phyloP scores from a whole-genome alignment of 1,140 invertebrate species.

The Drosophila arizonae region DNA sequence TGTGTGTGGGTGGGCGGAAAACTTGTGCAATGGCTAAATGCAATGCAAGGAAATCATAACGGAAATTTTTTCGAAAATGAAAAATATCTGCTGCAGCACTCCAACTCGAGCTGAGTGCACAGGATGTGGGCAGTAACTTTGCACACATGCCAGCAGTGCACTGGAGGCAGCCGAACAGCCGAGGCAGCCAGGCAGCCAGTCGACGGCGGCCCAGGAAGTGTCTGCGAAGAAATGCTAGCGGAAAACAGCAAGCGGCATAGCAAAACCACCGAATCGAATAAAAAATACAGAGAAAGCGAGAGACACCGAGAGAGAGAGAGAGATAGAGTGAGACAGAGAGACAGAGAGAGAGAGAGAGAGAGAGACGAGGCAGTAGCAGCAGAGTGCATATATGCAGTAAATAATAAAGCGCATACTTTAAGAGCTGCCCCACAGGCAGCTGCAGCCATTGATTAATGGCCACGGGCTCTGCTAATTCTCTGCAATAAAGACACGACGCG shows the following conservation, averaged over 20 bases:
- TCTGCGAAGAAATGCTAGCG: constrained; percentile 52
- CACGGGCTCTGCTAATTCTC: constrained; percentile 51
- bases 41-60: constrained; percentile 61
- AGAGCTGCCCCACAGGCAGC: constrained; percentile 31
- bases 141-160: constrained; percentile 61
- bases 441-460: constrained; percentile 57
- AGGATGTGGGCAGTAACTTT: constrained; percentile 67
- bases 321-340: background rate
- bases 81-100: constrained; percentile 51
- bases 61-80: constrained; percentile 65
- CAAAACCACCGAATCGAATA: background rate
- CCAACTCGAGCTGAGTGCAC: constrained; percentile 40
- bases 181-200: constrained; percentile 34
- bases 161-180: constrained; percentile 36
- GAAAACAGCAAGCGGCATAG: constrained; percentile 43
- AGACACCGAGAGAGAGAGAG: background rate
- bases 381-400: constrained; percentile 46
- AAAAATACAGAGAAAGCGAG: background rate
- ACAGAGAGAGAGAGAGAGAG: background rate
- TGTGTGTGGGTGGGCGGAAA: constrained; percentile 22
- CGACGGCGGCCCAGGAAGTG: constrained; percentile 53
- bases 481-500: constrained; percentile 23
- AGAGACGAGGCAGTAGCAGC: background rate
- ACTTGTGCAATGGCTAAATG: constrained; percentile 35
- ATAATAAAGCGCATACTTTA: constrained; percentile 56